These are phyloP conservation scores for Mesorhabditis belari DNA, from an alignment of 2,888 invertebrate genomes.

Conservation along the genomic window DNA sequence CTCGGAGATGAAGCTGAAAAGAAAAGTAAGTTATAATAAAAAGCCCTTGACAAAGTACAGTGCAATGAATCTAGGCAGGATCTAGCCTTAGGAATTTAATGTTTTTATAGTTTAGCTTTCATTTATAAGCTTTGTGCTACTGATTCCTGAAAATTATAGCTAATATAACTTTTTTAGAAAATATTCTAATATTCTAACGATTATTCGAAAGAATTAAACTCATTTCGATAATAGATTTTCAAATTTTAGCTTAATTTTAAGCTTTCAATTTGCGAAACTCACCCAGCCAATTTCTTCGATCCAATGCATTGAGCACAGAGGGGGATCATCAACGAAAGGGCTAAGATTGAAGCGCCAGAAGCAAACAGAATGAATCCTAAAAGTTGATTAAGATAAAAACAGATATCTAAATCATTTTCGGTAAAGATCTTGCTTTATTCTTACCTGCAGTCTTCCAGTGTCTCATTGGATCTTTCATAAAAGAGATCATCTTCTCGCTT, in stretches of 20 bases:
- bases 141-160: no score
- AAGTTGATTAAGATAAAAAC: slow-evolving; percentile 5
- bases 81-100: neutral
- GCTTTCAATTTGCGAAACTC: no score
- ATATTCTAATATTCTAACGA: no score
- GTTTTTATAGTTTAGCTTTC: neutral
- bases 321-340: slow-evolving; percentile 45
- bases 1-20: slow-evolving; percentile 31
- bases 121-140: neutral
- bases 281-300: slow-evolving; percentile 29
- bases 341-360: slow-evolving; percentile 44
- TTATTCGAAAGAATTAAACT: no score
- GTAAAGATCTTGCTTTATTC: neutral
- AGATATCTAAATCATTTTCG: neutral
- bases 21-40: neutral
- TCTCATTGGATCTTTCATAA: slow-evolving; percentile 47
- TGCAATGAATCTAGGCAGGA: neutral
- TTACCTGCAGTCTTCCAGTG: slow-evolving; percentile 43
- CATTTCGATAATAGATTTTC: no score
- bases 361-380: slow-evolving; percentile 48
- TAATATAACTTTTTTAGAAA: no score
- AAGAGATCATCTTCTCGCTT: slow-evolving; percentile 36
- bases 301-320: slow-evolving; percentile 45
- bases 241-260: no score
- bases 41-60: neutral